Evolutionary conservation across 1,140 invertebrate species (phyloP).

Genomic region (Battus philenor): DNA sequence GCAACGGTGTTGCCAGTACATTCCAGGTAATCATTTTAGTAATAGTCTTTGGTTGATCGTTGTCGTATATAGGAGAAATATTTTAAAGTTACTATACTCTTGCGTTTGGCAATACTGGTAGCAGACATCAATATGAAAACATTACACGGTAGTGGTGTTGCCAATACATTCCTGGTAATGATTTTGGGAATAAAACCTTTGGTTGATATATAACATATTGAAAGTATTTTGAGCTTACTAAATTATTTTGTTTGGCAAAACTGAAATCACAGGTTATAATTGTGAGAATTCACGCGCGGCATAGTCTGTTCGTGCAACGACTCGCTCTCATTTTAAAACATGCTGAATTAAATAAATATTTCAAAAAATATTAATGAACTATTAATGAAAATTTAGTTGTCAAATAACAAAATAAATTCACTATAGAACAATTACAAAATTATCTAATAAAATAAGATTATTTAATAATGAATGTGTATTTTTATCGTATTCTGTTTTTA

Average conservation of each 20-base stretch:
- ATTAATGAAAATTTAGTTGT: too few species aligned
- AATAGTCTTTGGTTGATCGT: not conserved
- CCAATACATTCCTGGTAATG: not conserved
- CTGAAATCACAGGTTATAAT: too few species aligned
- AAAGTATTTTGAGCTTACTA: too few species aligned
- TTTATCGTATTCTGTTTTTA: too few species aligned
- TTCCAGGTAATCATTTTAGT: slow-evolving; percentile 48
- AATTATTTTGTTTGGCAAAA: not conserved
- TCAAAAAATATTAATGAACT: not conserved
- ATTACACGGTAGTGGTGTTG: not conserved
- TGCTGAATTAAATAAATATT: not conserved
- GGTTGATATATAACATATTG: not conserved
- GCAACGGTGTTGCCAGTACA: slow-evolving; percentile 61
- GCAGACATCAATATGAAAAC: too few species aligned
- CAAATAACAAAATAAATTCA: too few species aligned
- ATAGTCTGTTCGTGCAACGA: slow-evolving; percentile 68
- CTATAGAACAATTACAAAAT: too few species aligned
- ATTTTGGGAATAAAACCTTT: not conserved
- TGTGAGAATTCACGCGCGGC: too few species aligned
- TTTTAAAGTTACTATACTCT: not conserved
- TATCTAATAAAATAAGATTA: too few species aligned
- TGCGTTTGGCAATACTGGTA: not conserved
- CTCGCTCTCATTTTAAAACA: not conserved
- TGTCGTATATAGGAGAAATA: not conserved
- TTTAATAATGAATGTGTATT: too few species aligned